phyloP scores from a whole-genome alignment of 2,113 vertebrate species.

The Semicossyphus pulcher region DNA sequence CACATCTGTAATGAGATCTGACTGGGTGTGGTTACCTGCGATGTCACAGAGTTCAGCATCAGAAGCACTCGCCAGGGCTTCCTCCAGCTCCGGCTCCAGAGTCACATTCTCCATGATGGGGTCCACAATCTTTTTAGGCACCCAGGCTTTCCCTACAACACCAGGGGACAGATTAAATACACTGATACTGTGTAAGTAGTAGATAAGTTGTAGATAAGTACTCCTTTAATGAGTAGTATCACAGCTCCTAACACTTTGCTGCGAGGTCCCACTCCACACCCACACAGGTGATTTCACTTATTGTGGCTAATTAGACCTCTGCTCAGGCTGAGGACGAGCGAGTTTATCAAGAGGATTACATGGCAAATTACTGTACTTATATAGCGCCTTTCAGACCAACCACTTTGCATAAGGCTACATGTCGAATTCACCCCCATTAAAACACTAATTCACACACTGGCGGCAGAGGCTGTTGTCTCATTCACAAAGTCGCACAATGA shows the following conservation, averaged over 20 bases:
- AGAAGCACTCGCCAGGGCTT: constrained; percentile 93
- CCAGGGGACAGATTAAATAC: background rate
- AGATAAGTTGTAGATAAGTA: too few relatives aligned
- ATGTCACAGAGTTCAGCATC: constrained; percentile 98
- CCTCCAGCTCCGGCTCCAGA: constrained; percentile 96
- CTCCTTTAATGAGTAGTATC: too few relatives aligned
- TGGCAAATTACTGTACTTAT: too few relatives aligned
- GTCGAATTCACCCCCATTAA: too few relatives aligned
- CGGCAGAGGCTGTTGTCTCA: too few relatives aligned
- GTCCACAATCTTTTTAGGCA: constrained; percentile 92
- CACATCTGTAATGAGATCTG: background rate
- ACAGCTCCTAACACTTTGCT: background rate
- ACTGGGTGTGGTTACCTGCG: constrained; percentile 86
- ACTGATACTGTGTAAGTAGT: too few relatives aligned
- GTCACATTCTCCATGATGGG: constrained; percentile 95
- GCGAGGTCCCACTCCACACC: too few relatives aligned
- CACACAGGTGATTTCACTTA: background rate
- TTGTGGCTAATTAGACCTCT: background rate
- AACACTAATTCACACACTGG: too few relatives aligned
- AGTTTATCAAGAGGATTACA: too few relatives aligned
- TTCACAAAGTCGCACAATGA: too few relatives aligned
- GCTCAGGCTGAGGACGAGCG: background rate
- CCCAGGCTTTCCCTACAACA: constrained; percentile 91
- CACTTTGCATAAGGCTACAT: too few relatives aligned
- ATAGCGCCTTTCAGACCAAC: too few relatives aligned